Base-by-base conservation (phyloP, 1,140 invertebrate species). In the Apis florea region DNA sequence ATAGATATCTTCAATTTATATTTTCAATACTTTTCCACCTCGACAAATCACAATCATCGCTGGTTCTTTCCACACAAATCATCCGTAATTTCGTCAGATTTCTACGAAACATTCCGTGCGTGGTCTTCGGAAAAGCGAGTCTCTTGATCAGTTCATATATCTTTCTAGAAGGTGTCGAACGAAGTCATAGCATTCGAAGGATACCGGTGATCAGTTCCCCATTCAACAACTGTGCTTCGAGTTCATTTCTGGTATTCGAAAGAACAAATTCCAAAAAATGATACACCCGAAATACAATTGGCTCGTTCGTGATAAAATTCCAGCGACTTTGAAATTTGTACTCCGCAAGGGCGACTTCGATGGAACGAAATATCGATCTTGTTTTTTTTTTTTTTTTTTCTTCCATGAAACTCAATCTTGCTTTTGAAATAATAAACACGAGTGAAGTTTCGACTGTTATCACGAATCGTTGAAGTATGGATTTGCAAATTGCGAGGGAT, bases 171-270 rank as follows among this genome's bases (percentile, higher is more conserved):
- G 40, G 24, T 51, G n/a, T 19, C 21, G 9, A 79, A 79, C 49
- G 8, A 71, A 72, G 68, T 79, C 47, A 24, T 1, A 10, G 13
- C 2, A 21, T 6, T 68, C 9, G 5, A 53, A 12, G 49, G 47
- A 24, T 31, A 31, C 31, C 2, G 24, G 19, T 72, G 26, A 72
- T 71, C 67, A 63, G 5, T 3, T 47, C 3, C 19, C 58, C 26
- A 72, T 71, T 79, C 47, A 71, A 24, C 54, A 71, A 72, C 5
- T 61, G 47, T 71, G 12, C 17, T n/a, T 11, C 8, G 17, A 53
- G 1, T 11, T 47, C 6, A 12, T 4, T 49, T 1, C 21, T 21
- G 67, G 10, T 10, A 40, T 79, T 59, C 19, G 19, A 21, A 21
- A 15, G 19, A 15, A 40, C 19, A 47, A 54, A 66, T 40, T 54